Evolutionary conservation across 2,113 vertebrate species (phyloP).

Genomic region (Struthidea cinerea): DNA sequence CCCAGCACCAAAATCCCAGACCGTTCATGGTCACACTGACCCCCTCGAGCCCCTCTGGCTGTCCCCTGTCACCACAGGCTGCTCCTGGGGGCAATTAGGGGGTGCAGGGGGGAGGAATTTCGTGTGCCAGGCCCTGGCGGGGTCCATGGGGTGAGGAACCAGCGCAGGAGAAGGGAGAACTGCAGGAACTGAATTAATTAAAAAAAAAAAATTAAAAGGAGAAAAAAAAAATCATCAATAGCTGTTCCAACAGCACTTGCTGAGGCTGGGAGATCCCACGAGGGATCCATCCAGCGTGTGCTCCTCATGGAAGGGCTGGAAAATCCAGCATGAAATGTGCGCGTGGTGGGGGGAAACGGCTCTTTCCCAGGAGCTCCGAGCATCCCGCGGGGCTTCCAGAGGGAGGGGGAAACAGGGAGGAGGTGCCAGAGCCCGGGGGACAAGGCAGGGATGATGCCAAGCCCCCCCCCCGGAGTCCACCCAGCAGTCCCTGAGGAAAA

Average conservation of each 20-base stretch:
- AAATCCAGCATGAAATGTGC: neutral
- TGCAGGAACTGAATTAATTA: neutral
- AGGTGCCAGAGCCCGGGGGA: neutral
- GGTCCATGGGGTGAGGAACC: rapidly evolving
- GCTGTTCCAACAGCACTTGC: neutral
- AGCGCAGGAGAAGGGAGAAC: neutral
- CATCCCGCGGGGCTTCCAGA: neutral
- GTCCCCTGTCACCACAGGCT: neutral
- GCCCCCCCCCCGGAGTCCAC: neutral
- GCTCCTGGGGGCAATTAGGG: neutral
- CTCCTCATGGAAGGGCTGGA: neutral
- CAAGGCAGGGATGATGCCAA: neutral
- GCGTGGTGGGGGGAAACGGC: rapidly evolving
- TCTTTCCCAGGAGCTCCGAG: neutral
- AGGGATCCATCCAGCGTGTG: neutral
- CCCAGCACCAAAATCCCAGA: neutral
- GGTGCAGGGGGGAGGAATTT: neutral
- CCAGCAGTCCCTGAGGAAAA: neutral
- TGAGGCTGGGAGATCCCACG: neutral
- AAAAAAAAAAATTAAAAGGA: neutral
- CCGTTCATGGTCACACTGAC: rapidly evolving
- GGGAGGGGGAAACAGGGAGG: neutral
- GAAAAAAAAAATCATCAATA: neutral
- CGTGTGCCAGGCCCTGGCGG: neutral
- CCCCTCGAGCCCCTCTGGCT: neutral